Evolutionary conservation across 1,140 invertebrate species (phyloP).

Genomic region (Hesperophylax magnus): DNA sequence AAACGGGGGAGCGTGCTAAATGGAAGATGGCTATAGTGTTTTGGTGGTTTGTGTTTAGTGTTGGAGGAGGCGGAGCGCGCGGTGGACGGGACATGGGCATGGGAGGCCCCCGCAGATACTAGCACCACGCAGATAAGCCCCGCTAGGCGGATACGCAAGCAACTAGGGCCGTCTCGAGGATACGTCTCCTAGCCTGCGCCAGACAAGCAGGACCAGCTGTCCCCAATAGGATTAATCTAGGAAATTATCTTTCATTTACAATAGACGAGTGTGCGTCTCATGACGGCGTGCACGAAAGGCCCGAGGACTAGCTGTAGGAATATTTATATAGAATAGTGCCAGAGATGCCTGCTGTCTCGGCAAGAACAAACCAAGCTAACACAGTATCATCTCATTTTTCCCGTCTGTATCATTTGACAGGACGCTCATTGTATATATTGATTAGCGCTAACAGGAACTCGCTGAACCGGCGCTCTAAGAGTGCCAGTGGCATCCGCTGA

Average conservation of each 20-base stretch:
- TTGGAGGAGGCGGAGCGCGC: constrained; percentile 54
- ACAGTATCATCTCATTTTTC: too few species aligned
- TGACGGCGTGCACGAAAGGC: background rate
- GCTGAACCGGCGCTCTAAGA: too few species aligned
- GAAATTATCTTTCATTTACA: constrained; percentile 7
- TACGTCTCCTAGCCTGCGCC: too few species aligned
- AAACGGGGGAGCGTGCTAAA: background rate
- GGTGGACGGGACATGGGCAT: constrained; percentile 54
- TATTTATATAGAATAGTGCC: constrained; percentile 1
- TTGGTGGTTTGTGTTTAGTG: constrained; percentile 57
- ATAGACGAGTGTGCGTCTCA: background rate
- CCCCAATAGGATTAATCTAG: background rate
- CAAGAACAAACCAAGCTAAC: background rate
- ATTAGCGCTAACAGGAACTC: too few species aligned
- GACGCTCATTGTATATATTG: too few species aligned
- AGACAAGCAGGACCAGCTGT: background rate
- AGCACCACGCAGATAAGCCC: background rate
- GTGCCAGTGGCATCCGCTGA: too few species aligned
- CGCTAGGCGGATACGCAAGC: background rate
- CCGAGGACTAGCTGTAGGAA: constrained; percentile 8
- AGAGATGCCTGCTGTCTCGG: background rate
- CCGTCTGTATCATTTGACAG: too few species aligned
- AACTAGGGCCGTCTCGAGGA: too few species aligned
- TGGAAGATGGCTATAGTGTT: constrained; percentile 35
- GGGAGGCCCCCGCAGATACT: constrained; percentile 56